These are phyloP conservation scores for Aeoliscus strigatus DNA, from an alignment of 2,797 vertebrate genomes.

Conservation along the genomic window DNA sequence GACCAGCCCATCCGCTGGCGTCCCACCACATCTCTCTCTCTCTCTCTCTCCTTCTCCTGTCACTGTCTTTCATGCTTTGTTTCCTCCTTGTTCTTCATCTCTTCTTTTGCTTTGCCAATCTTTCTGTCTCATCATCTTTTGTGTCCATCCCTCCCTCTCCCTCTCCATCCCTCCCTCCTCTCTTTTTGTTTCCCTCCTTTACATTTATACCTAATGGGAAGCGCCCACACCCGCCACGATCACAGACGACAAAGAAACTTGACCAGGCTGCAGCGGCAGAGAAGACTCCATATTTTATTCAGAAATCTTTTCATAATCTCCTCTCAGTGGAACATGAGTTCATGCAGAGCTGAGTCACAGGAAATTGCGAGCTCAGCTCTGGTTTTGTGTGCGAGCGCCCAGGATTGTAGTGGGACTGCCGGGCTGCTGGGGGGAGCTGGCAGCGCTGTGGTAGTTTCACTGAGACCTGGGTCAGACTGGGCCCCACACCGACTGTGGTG, in stretches of 20 bases:
- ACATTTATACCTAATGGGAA: conserved; percentile 48
- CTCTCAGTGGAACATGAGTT: conserved; percentile 4
- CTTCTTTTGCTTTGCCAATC: conserved; percentile 3
- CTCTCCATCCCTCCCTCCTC: no score
- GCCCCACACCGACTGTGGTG: conserved; percentile 55
- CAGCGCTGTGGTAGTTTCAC: conserved; percentile 19
- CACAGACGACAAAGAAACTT: conserved; percentile 16
- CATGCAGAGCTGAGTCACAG: conserved; percentile 16
- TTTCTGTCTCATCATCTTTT: conserved; percentile 3
- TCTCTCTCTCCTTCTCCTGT: conserved; percentile 13
- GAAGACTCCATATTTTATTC: background rate
- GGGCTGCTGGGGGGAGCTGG: conserved; percentile 11
- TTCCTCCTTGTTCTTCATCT: conserved; percentile 16
- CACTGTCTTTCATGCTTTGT: conserved; percentile 14
- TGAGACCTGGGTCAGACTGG: conserved; percentile 42
- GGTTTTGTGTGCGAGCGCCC: conserved; percentile 58
- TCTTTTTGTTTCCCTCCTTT: conserved; percentile 12
- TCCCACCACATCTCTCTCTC: conserved; percentile 41
- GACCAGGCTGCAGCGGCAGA: conserved; percentile 2
- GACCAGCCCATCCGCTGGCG: conserved; percentile 38
- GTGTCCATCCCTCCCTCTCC: conserved; percentile 1
- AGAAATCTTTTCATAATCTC: conserved; percentile 6
- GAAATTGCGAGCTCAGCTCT: conserved; percentile 46
- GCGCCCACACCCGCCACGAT: no score
- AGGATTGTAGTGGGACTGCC: conserved; percentile 13